Evolutionary conservation across 2,888 invertebrate species (phyloP).

Genomic region (Callimorpha dominula): DNA sequence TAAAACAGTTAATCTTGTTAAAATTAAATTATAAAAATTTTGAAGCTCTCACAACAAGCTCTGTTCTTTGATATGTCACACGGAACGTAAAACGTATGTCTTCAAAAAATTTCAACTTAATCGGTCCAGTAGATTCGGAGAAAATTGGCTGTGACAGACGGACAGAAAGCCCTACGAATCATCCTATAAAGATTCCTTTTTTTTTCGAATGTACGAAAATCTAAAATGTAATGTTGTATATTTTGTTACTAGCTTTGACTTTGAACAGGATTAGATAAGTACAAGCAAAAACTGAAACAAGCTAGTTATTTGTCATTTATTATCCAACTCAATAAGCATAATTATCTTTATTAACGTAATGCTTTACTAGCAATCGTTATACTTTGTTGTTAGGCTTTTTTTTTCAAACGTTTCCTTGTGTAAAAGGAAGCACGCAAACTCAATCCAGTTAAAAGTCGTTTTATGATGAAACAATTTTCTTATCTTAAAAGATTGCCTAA

Average conservation of each 20-base stretch:
- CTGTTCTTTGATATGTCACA: no score
- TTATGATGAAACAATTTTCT: conserved; percentile 21
- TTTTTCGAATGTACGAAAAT: neutral
- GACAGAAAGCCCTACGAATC: no score
- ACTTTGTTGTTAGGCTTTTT: conserved; percentile 1
- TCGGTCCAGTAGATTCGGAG: no score
- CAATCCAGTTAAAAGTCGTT: conserved; percentile 20
- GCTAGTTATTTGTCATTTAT: neutral
- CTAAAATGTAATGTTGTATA: neutral
- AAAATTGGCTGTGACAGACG: no score
- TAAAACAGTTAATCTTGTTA: no score
- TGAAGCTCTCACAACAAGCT: no score
- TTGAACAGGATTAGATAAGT: neutral
- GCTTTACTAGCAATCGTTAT: neutral
- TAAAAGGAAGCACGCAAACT: neutral
- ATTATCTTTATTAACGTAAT: neutral
- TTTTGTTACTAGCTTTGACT: neutral
- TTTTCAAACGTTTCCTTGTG: neutral
- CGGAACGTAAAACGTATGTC: no score
- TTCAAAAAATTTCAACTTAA: no score
- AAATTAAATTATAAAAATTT: no score
- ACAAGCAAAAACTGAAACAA: neutral
- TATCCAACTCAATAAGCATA: neutral
- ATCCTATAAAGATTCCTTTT: neutral
- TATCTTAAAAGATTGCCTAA: conserved; percentile 31